Base-by-base conservation (phyloP, 92 coral and sea anemone genomes). In the Actinostola sp. region DNA sequence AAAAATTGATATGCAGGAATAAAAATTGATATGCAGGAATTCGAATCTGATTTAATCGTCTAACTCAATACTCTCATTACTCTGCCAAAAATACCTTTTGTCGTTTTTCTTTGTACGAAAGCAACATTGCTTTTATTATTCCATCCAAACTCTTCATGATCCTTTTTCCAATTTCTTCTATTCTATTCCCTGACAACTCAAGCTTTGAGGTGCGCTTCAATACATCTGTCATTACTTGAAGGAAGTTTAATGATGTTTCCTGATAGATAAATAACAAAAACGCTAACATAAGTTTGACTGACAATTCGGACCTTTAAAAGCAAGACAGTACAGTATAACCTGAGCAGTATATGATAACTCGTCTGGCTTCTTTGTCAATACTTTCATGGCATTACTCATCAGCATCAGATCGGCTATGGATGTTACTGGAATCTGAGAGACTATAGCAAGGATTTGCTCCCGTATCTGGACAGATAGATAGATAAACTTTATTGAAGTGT, bases 281-380 rank as follows among this genome's bases (percentile, higher is more conserved):
- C 16, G 19, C 13, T 3, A 48, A 4, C 2, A 9, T 13, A 17
- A 13, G 12, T 13, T 3, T 8, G 21, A n/a, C 19, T 8, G 5
- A 4, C 21, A 13, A 13, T 17, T 17, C 13, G 54, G 16, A 48
- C 5, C 5, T 13, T n/a, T 9, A 56, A 12, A 17, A 9, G 0
- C 35, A 56, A 7, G 14, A 56, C 0, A 9, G 14, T 56, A 9
- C 11, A 12, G 0, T 9, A 4, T 62, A 64, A 87, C 92, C 92
- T 80, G 82, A 13, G 92, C 88, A 46, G 55, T 77, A 31, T 28
- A 28, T 1, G 84, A 84, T 14, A 87, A 42, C 62, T 76, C 88
- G 24, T 78, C 85, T 38, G 66, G 56, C 24, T 75, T 77, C 19
- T 67, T 73, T 17, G 92, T 77, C 28, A 64, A 72, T 29, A 45